phyloP scores from a whole-genome alignment of 2,113 vertebrate species.

The Gopherus evgoodei region DNA sequence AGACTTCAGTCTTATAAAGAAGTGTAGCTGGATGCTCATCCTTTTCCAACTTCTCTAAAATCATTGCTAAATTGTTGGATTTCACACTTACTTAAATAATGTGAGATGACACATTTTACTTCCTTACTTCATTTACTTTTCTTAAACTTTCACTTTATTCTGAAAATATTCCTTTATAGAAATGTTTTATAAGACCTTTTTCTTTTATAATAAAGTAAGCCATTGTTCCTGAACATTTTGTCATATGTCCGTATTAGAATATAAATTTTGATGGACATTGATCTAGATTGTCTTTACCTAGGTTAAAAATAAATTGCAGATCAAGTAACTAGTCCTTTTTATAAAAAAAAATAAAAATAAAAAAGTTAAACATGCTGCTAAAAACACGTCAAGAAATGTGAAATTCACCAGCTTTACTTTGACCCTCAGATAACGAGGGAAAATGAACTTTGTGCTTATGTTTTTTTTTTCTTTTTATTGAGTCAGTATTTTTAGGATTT shows the following conservation, averaged over 20 bases:
- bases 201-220: neutral
- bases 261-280: neutral
- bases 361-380: neutral
- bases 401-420: slow-evolving; percentile 67
- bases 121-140: neutral
- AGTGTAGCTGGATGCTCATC: neutral
- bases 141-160: neutral
- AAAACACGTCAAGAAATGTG: slow-evolving; percentile 27
- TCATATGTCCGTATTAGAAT: rapidly evolving
- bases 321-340: slow-evolving; percentile 13
- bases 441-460: slow-evolving; percentile 34
- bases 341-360: neutral
- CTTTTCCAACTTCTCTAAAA: neutral
- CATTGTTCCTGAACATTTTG: neutral
- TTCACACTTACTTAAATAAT: neutral
- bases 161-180: neutral
- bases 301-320: slow-evolving; percentile 4
- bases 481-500: slow-evolving; percentile 61
- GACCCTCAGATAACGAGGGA: slow-evolving; percentile 36
- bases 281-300: neutral
- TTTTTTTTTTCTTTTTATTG: slow-evolving; percentile 61
- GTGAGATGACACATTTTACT: neutral
- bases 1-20: neutral
- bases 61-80: neutral
- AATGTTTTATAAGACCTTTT: neutral